Percentiles rank a stretch among this genome's conserved stretches.
These are phyloP conservation scores for Galeopsomyia nigrocyanea DNA, from an alignment of 2,888 invertebrate genomes.

Conservation along the genomic window DNA sequence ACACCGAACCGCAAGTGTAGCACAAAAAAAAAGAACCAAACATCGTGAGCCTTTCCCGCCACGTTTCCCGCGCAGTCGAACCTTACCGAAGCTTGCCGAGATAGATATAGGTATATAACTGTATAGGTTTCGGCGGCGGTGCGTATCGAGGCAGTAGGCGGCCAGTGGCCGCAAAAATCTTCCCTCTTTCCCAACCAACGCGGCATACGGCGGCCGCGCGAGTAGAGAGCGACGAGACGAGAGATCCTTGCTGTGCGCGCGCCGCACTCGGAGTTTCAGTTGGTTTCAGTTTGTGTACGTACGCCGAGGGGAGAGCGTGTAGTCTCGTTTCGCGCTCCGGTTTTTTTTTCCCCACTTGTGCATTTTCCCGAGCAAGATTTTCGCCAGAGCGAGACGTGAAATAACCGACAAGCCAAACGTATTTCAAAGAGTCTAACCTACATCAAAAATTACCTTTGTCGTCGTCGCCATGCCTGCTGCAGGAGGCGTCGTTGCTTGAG, in stretches of 20 bases:
- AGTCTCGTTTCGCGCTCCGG: no score
- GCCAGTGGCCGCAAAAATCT: conserved; percentile 39
- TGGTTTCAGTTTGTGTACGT: conserved; percentile 7
- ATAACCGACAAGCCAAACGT: no score
- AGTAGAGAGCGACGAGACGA: background rate
- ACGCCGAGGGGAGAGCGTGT: conserved; percentile 1
- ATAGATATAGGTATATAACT: no score
- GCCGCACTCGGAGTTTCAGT: background rate
- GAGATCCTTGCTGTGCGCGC: background rate
- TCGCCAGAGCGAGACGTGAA: no score
- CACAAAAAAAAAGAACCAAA: conserved; percentile 6
- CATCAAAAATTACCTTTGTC: no score
- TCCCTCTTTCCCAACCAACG: conserved; percentile 1
- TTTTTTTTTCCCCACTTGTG: no score
- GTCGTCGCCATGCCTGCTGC: no score
- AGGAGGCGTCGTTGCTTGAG: no score
- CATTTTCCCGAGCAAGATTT: no score
- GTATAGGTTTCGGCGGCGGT: conserved; percentile 12
- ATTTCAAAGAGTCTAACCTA: no score
- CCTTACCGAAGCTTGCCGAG: conserved; percentile 7
- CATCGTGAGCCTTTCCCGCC: background rate
- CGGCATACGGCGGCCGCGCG: conserved; percentile 7
- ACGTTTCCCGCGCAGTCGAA: conserved; percentile 2
- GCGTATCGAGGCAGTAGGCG: conserved; percentile 15
- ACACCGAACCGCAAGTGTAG: no score